Conservation (phyloP, 2,113 vertebrate species). For the Nannospalax galili region DNA sequence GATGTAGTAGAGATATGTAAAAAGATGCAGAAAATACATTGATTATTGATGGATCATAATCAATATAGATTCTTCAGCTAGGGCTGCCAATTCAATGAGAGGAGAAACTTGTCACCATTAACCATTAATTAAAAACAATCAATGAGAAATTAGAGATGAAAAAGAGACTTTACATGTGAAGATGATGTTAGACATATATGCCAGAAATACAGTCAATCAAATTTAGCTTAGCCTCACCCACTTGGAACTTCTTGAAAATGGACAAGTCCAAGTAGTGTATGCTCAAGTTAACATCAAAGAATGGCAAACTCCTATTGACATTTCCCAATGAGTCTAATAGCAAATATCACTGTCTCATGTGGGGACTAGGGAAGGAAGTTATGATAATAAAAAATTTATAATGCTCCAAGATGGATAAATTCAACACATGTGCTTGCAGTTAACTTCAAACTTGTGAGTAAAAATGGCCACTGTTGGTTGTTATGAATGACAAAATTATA, state of each 20-base stretch:
- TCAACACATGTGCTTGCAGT: slow-evolving; percentile 42
- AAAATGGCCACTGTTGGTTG: neutral
- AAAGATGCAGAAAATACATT: neutral
- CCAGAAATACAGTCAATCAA: neutral
- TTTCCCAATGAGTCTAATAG: neutral
- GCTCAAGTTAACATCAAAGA: neutral
- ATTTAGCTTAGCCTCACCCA: neutral
- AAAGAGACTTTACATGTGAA: neutral
- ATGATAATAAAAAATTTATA: slow-evolving; percentile 12
- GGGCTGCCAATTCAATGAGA: neutral
- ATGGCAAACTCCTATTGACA: neutral
- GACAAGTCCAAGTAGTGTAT: neutral
- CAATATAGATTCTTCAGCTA: neutral
- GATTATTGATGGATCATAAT: neutral
- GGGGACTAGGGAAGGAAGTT: slow-evolving; percentile 15
- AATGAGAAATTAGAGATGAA: slow-evolving; percentile 1
- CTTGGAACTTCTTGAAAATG: slow-evolving; percentile 42
- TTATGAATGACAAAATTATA: neutral
- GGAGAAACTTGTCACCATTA: neutral
- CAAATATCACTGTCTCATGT: neutral
- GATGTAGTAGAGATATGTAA: neutral
- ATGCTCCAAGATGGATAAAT: slow-evolving; percentile 20
- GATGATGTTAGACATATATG: slow-evolving; percentile 46
- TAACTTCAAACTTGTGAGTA: slow-evolving; percentile 42
- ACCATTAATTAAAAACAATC: slow-evolving; percentile 8